Evolutionary conservation across 2,888 invertebrate species (phyloP).

Genomic region (Podotricha telesiphe): DNA sequence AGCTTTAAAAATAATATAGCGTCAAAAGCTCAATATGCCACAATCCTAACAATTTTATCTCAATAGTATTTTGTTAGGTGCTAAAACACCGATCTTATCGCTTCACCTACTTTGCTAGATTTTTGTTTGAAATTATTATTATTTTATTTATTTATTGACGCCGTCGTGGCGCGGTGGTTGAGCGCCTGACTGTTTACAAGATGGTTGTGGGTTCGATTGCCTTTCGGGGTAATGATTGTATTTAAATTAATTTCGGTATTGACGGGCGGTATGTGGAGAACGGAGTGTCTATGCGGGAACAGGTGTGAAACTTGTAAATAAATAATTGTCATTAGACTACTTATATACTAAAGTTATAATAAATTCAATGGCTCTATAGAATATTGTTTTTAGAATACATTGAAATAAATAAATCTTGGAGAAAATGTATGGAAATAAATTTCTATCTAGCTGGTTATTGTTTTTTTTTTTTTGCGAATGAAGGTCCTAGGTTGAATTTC

Average conservation of each 20-base stretch:
- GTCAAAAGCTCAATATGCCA: background rate
- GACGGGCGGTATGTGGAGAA: no score
- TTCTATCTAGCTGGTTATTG: background rate
- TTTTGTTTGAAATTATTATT: slow-evolving; percentile 17
- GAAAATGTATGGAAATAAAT: background rate
- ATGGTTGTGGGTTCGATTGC: no score
- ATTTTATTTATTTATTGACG: background rate
- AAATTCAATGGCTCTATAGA: slow-evolving; percentile 14
- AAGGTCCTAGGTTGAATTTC: no score
- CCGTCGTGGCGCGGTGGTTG: no score
- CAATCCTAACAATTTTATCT: slow-evolving; percentile 8
- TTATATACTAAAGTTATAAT: slow-evolving; percentile 11
- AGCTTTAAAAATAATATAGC: no score
- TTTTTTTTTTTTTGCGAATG: no score
- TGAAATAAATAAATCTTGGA: slow-evolving; percentile 9
- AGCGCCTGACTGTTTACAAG: no score
- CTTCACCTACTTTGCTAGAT: slow-evolving; percentile 19
- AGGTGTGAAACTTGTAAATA: no score
- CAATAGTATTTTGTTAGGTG: slow-evolving; percentile 25
- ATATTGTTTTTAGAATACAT: background rate
- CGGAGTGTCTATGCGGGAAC: no score
- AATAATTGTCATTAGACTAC: no score
- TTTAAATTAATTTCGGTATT: no score
- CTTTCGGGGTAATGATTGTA: no score
- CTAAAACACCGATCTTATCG: slow-evolving; percentile 23